A percentile compares a stretch with the other conserved stretches of the same genome.
Evolutionary conservation across 2,888 invertebrate species (phyloP).

Genomic region (Anoplius nigerrimus): DNA sequence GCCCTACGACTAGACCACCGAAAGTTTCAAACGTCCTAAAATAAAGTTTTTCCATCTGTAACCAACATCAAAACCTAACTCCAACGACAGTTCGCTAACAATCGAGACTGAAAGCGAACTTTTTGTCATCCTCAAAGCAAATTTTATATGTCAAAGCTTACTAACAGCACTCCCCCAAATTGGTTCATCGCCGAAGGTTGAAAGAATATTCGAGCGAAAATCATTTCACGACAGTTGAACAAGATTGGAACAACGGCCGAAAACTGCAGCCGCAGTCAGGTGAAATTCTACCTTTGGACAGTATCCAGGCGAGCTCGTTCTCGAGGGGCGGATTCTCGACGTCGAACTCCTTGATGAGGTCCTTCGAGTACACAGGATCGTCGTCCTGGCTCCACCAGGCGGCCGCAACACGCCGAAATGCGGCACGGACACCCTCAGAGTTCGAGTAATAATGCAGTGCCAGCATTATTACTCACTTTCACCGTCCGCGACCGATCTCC

Average conservation of each 20-base stretch:
- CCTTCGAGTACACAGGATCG: constrained; percentile 84
- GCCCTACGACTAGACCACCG: too few relatives aligned
- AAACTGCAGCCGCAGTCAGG: not conserved
- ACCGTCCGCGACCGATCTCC: not conserved
- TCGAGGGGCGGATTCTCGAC: constrained; percentile 86
- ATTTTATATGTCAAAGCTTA: too few relatives aligned
- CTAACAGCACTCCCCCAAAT: too few relatives aligned
- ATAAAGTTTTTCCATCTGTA: too few relatives aligned
- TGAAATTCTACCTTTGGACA: constrained; percentile 78
- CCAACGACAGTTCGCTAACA: too few relatives aligned
- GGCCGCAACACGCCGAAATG: constrained; percentile 73
- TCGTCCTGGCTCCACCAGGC: constrained; percentile 78
- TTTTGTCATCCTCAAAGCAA: too few relatives aligned
- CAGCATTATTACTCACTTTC: constrained; percentile 78
- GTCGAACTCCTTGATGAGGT: constrained; percentile 92
- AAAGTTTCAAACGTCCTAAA: too few relatives aligned
- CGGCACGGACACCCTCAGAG: constrained; percentile 72
- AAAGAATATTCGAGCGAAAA: too few relatives aligned
- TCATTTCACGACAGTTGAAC: too few relatives aligned
- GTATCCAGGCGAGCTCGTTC: constrained; percentile 84
- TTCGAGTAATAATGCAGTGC: constrained; percentile 90
- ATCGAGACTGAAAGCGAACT: too few relatives aligned
- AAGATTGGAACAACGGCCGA: not conserved
- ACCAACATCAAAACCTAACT: too few relatives aligned
- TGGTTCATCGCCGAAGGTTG: too few relatives aligned